A percentile compares a stretch with the other conserved stretches of the same genome.
phyloP scores from a whole-genome alignment of 2,113 vertebrate species.

The Aspiorhynchus laticeps region DNA sequence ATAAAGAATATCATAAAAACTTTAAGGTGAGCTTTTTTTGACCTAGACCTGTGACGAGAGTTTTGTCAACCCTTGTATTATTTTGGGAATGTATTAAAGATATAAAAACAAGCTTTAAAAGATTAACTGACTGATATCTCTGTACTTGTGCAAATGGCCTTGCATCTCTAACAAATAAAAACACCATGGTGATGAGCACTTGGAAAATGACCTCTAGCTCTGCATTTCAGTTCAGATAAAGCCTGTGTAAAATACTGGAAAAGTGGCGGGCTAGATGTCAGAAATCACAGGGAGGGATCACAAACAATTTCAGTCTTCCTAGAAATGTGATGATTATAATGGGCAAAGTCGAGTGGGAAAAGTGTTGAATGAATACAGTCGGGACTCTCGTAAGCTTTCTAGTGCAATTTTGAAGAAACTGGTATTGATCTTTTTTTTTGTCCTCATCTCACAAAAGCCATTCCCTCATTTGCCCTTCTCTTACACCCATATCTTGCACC shows the following conservation, averaged over 20 bases:
- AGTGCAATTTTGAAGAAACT: slow-evolving; percentile 32
- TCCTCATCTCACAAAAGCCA: slow-evolving; percentile 1
- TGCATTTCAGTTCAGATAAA: not conserved
- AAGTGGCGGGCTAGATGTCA: not conserved
- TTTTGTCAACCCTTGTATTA: not conserved
- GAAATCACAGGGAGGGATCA: not conserved
- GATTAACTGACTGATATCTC: not conserved
- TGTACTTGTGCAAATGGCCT: not conserved
- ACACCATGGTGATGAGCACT: not conserved
- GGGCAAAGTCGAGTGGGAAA: not conserved
- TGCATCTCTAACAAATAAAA: slow-evolving; percentile 25
- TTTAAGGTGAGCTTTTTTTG: not conserved
- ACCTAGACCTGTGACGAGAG: not conserved
- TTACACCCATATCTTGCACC: slow-evolving; percentile 12
- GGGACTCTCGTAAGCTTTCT: slow-evolving; percentile 8
- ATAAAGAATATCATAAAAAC: not conserved
- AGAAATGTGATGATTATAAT: slow-evolving; percentile 23
- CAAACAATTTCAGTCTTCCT: slow-evolving; percentile 1
- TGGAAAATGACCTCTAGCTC: not conserved
- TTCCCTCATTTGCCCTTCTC: not conserved
- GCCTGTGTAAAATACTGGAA: not conserved
- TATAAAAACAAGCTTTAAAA: not conserved
- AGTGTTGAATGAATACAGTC: slow-evolving; percentile 24
- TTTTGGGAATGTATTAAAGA: not conserved
- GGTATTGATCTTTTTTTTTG: slow-evolving; percentile 44